Evolutionary conservation across 2,797 vertebrate genomes (phyloP), one percentile per base, ranked within the genome.

Genomic region (Bradypodion pumilum): DNA sequence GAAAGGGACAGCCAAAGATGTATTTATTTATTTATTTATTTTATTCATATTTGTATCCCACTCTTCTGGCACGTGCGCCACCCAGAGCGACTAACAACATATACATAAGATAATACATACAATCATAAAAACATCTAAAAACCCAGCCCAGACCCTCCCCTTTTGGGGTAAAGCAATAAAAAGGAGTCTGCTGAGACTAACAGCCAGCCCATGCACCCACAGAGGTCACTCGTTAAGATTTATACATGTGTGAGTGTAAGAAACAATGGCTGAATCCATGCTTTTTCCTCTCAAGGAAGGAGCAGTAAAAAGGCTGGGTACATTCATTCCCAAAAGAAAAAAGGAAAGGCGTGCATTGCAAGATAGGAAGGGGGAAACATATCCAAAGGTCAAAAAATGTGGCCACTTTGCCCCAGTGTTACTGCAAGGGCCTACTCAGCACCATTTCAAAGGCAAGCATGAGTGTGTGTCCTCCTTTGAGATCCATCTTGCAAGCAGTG

Each of bases 341-440:
- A 78, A 79, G 69, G 13, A 56, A 65, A 12, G 32, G 74, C 60
- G n/a, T 80, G 68, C 76, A 23, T n/a, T 63, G 74, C 60, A n/a
- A 16, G 23, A 65, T n/a, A 7, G 15, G 42, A 19, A 13, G 21
- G 44, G 27, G 5, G 40, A 42, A 70, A 7, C 69, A 46, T 70
- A 52, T 0, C 4, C 25, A 2, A 69, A 80, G 46, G 63, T 60
- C 56, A 80, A 19, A 35, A 82, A 78, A 32, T 27, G 27, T 16
- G 12, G 2, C 13, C 23, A 7, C n/a, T 80, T 60, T 80, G n/a
- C 52, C 21, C 15, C 5, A 27, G 0, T 0, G 1, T 37, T 19
- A 81, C 42, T 29, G 5, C 8, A 42, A 35, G n/a, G 44, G 37
- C 63, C 74, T 72, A 40, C 78, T 68, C 32, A 35, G 13, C 21